Base-by-base conservation (phyloP, 2,888 invertebrate species). In the Agrochola litura region DNA sequence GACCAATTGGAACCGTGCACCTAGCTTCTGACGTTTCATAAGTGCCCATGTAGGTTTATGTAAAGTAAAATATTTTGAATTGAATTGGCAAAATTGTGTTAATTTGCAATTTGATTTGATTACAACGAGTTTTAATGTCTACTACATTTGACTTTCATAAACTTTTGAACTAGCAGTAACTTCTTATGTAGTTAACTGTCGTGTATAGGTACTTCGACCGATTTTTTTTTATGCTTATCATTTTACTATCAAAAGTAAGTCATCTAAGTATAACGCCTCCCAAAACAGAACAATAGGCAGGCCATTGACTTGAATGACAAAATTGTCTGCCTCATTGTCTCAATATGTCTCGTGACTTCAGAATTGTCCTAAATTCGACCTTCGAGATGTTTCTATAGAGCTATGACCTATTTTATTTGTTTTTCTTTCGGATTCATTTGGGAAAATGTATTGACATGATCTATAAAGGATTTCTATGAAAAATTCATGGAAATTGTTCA, bases 141-240 rank as follows among this genome's bases (percentile, higher is more conserved):
- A 30, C 30, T 30, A 30, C 30, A 30, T 30, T 30, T 30, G 30
- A 30, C 30, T 30, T 30, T 30, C 30, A 30, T 30, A 30, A 30
- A 30, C 30, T 30, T 30, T 30, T 30, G 2, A 30, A 30, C 30
- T 30, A 30, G 30, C 30, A 30, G 30, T 30, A 30, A 30, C 30
- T 30, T 1, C 30, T 30, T 30, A 30, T 30, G 30, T 30, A 30
- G 30, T 30, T 30, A 43, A 43, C 46, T 46, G 2, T 46, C 14
- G 14, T 46, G 14, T 5, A 0, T 49, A 30, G 30, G 30, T 30
- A 52, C 52, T 52, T 58, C 64, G 30, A 22, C 12, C 54, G 43
- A 46, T 5, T 14, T 65, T 71, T 43, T 43, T 74, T 64, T 76
- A 84, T 85, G 66, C n/a, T 74, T 75, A 83, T 83, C 78, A 30